phyloP scores from a whole-genome alignment of 2,113 vertebrate species.

The Crotalus horridus region DNA sequence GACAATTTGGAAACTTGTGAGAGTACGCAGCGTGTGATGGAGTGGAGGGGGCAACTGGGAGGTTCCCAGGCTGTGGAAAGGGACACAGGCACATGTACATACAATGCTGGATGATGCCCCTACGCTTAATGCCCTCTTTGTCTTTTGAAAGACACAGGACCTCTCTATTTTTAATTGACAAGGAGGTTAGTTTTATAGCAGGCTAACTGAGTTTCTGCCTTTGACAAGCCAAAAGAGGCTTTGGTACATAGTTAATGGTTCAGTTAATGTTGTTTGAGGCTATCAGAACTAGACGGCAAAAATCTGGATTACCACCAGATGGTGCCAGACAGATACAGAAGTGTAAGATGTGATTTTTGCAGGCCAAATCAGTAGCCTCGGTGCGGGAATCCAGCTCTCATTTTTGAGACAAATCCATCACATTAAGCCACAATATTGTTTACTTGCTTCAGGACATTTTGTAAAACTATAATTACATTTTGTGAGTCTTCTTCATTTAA shows the following conservation, averaged over 20 bases:
- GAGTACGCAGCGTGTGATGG: neutral
- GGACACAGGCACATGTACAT: neutral
- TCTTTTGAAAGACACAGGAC: neutral
- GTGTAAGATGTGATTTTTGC: neutral
- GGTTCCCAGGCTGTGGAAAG: neutral
- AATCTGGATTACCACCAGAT: neutral
- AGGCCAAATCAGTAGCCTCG: neutral
- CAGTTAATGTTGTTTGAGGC: neutral
- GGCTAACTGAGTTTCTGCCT: neutral
- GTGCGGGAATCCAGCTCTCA: neutral
- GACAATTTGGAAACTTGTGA: slow-evolving; percentile 16
- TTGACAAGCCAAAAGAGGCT: neutral
- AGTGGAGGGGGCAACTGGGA: slow-evolving; percentile 11
- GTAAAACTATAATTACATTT: neutral
- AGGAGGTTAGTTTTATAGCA: neutral
- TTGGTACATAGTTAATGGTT: neutral
- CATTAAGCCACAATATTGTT: neutral
- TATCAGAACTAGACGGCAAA: neutral
- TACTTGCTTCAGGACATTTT: neutral
- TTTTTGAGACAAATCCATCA: neutral
- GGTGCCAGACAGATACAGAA: neutral
- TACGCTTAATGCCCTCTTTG: neutral
- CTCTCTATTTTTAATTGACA: neutral
- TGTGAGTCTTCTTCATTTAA: neutral
- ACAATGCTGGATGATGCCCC: neutral